Percentiles rank a stretch among this genome's conserved stretches.
phyloP scores from a whole-genome alignment of 1,140 invertebrate species.

The Bombus haemorrhoidalis region DNA sequence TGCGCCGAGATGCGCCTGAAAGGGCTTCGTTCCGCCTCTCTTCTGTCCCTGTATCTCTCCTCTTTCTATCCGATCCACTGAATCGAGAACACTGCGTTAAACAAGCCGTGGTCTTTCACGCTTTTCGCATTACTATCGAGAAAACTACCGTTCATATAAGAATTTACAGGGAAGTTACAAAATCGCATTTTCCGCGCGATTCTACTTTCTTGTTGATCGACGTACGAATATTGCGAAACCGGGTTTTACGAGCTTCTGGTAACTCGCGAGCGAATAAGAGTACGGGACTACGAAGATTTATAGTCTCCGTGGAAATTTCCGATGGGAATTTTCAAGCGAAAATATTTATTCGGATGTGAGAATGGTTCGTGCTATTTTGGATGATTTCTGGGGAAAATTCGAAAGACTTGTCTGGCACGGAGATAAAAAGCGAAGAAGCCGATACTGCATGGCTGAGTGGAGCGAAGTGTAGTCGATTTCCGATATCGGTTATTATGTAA shows the following conservation, averaged over 20 bases:
- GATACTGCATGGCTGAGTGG: no score
- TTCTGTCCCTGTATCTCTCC: neutral
- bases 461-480: neutral
- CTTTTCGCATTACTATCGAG: conserved; percentile 1
- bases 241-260: neutral
- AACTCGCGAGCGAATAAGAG: neutral
- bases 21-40: conserved; percentile 25
- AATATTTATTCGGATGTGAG: no score
- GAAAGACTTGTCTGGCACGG: neutral
- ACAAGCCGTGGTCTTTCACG: neutral
- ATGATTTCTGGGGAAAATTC: neutral
- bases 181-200: neutral
- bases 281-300: no score
- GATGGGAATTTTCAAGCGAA: no score
- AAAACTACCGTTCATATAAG: neutral
- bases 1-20: conserved; percentile 50
- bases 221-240: neutral
- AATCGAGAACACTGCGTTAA: neutral
- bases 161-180: neutral
- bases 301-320: no score
- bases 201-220: neutral
- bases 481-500: conserved; percentile 15
- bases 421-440: neutral
- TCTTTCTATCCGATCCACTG: neutral
- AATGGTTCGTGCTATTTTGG: neutral